Percentiles rank a stretch among this genome's conserved stretches.
Conservation (phyloP, 2,113 vertebrate genomes). For the Microtus pennsylvanicus region DNA sequence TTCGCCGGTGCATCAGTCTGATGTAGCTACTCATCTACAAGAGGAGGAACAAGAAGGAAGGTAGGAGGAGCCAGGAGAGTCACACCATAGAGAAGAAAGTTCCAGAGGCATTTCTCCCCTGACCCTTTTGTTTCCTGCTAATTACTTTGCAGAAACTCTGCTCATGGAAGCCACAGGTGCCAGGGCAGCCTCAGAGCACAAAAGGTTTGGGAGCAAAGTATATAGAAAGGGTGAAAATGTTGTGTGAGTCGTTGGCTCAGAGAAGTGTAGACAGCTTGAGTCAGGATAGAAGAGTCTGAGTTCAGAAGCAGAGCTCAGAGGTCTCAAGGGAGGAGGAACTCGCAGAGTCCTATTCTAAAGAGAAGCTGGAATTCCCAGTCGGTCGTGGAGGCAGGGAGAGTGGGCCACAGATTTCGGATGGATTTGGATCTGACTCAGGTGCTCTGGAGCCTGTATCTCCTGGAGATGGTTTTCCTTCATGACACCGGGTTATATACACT, state of each 20-base stretch:
- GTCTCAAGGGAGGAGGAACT: neutral
- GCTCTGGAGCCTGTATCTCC: neutral
- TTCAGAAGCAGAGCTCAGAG: neutral
- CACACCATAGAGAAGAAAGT: neutral
- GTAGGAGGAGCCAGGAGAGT: neutral
- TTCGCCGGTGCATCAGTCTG: neutral
- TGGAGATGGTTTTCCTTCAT: neutral
- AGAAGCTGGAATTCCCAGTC: neutral
- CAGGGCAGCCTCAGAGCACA: neutral
- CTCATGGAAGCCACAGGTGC: neutral
- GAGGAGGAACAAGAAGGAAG: neutral
- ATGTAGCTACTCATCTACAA: neutral
- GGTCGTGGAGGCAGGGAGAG: neutral
- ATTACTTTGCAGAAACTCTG: neutral
- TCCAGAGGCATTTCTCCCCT: neutral
- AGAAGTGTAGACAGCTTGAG: neutral
- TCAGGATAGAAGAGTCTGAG: constrained; percentile 17
- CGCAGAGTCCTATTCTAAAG: neutral
- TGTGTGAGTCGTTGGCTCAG: neutral
- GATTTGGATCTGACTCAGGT: neutral
- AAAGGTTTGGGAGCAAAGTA: neutral
- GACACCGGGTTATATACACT: neutral
- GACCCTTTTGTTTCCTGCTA: neutral
- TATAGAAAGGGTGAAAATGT: neutral
- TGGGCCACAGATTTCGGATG: neutral